phyloP scores from a whole-genome alignment of 2,888 invertebrate species.

The Pyralis farinalis region DNA sequence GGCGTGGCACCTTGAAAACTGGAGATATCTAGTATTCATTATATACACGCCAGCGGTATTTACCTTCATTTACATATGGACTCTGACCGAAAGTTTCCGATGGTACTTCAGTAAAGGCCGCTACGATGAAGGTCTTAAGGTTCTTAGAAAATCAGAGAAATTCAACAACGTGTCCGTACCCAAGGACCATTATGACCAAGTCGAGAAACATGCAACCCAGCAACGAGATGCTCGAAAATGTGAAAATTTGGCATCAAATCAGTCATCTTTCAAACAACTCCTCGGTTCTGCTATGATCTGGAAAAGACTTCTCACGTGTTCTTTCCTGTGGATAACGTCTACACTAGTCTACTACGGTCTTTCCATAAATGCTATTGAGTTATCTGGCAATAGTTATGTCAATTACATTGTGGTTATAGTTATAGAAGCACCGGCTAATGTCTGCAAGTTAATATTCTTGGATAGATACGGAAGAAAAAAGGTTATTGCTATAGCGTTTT shows the following conservation, averaged over 20 bases:
- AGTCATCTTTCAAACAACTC: constrained; percentile 61
- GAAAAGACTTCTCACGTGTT: constrained; percentile 83
- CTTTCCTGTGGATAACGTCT: constrained; percentile 89
- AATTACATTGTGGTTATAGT: constrained; percentile 85
- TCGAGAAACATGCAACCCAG: constrained; percentile 63
- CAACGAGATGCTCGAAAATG: constrained; percentile 63
- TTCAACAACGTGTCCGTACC: constrained; percentile 79
- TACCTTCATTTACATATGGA: constrained; percentile 62
- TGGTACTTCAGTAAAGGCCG: constrained; percentile 83
- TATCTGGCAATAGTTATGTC: constrained; percentile 88
- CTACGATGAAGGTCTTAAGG: constrained; percentile 83
- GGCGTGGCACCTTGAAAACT: constrained; percentile 69
- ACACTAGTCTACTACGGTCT: constrained; percentile 90
- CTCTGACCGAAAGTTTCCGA: constrained; percentile 64
- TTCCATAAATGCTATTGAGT: constrained; percentile 87
- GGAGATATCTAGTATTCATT: constrained; percentile 66
- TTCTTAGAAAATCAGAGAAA: constrained; percentile 82
- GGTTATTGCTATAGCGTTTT: constrained; percentile 82
- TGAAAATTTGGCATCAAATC: constrained; percentile 50
- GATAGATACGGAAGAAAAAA: constrained; percentile 84
- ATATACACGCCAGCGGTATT: constrained; percentile 68
- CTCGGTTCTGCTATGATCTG: constrained; percentile 76
- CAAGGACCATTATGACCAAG: constrained; percentile 66
- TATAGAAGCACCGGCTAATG: constrained; percentile 89
- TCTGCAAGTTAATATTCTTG: constrained; percentile 83